These are phyloP conservation scores for Colius striatus DNA, from an alignment of 2,113 vertebrate genomes.

Conservation along the genomic window DNA sequence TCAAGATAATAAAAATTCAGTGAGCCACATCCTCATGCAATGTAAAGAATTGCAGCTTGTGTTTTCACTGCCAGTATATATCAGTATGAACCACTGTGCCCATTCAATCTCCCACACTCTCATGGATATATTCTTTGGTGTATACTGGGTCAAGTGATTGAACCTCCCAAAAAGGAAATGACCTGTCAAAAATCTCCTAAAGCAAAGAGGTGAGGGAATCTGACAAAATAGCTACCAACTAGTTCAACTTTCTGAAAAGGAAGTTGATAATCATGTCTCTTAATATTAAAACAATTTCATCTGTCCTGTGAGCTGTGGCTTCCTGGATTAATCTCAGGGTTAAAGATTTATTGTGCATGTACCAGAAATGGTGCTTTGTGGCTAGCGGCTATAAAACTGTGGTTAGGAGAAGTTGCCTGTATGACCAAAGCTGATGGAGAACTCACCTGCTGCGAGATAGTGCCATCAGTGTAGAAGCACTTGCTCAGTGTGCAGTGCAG, in stretches of 20 bases:
- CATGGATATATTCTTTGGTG: not conserved
- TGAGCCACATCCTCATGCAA: not conserved
- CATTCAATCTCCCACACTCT: not conserved
- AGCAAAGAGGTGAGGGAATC: not conserved
- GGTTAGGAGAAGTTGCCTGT: not conserved
- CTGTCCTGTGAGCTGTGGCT: not conserved
- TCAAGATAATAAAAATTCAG: not conserved
- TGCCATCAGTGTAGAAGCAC: not conserved
- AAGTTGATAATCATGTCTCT: not conserved
- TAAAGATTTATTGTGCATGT: not conserved
- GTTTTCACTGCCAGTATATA: not conserved
- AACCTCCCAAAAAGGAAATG: constrained; percentile 36
- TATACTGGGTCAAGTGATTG: constrained; percentile 21
- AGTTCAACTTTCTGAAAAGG: not conserved
- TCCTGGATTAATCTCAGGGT: not conserved
- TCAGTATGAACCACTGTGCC: not conserved
- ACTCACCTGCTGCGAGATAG: not conserved
- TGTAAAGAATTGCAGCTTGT: not conserved
- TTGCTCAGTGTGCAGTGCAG: not conserved
- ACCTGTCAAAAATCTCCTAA: not conserved
- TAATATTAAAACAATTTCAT: not conserved
- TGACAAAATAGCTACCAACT: not conserved
- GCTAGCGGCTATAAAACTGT: not conserved
- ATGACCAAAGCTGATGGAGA: not conserved
- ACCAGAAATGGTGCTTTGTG: not conserved